Percentiles rank a stretch among this genome's conserved stretches.
phyloP scores from a whole-genome alignment of 2,888 invertebrate genomes.

The Eustalomyia histrio region DNA sequence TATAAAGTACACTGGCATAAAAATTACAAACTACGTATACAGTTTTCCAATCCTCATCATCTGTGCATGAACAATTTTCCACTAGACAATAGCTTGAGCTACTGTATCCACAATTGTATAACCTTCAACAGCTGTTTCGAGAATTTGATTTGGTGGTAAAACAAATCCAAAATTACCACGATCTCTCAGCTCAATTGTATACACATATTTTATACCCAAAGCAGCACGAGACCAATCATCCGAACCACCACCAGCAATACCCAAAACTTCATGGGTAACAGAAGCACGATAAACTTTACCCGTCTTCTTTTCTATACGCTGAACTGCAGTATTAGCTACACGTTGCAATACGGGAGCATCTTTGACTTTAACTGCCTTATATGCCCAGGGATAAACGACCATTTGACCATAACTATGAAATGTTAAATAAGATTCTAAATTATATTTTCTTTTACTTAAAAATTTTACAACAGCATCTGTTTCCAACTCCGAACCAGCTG shows the following conservation, averaged over 20 bases:
- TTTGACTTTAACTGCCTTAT: constrained; percentile 74
- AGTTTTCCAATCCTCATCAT: background rate
- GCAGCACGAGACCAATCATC: constrained; percentile 77
- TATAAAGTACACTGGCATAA: constrained; percentile 54
- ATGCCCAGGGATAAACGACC: constrained; percentile 77
- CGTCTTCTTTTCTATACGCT: constrained; percentile 73
- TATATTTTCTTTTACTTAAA: constrained; percentile 79
- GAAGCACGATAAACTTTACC: constrained; percentile 71
- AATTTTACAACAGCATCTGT: constrained; percentile 84
- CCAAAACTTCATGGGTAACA: constrained; percentile 74
- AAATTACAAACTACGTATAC: constrained; percentile 32
- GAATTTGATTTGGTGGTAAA: constrained; percentile 74
- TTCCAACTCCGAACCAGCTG: constrained; percentile 92
- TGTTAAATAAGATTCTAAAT: constrained; percentile 85
- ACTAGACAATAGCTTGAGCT: constrained; percentile 69
- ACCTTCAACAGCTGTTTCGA: constrained; percentile 74
- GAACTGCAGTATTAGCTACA: constrained; percentile 72
- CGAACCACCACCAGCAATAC: constrained; percentile 78
- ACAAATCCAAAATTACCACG: constrained; percentile 75
- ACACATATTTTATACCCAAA: constrained; percentile 74
- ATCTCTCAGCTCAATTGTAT: constrained; percentile 77
- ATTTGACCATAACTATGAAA: constrained; percentile 86
- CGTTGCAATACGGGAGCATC: constrained; percentile 72
- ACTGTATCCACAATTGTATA: constrained; percentile 75
- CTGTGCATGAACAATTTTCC: background rate